Evolutionary conservation across 2,888 invertebrate genomes (phyloP).

Genomic region (Achlya flavicornis): DNA sequence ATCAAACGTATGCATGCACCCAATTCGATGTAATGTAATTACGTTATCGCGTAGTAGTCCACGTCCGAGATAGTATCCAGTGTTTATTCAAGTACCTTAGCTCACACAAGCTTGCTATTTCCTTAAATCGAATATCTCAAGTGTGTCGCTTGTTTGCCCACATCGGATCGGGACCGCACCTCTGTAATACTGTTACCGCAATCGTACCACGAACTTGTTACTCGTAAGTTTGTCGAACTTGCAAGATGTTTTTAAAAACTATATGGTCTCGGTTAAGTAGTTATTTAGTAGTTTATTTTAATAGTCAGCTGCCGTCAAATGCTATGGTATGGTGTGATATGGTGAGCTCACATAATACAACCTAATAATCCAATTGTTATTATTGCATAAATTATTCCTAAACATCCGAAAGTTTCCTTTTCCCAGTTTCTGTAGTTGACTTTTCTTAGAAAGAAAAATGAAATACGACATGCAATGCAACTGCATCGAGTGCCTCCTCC

Average conservation of each 20-base stretch:
- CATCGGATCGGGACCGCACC: constrained; percentile 30
- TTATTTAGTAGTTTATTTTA: background rate
- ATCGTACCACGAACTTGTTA: background rate
- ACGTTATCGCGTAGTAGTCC: too few species aligned
- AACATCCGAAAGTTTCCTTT: too few species aligned
- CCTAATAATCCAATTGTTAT: too few species aligned
- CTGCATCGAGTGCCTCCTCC: too few species aligned
- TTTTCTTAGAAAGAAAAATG: too few species aligned
- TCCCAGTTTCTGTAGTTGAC: too few species aligned
- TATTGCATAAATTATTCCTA: too few species aligned
- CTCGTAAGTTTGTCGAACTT: background rate
- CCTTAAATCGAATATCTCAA: constrained; percentile 42
- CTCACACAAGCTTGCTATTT: constrained; percentile 32
- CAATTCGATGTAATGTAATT: too few species aligned
- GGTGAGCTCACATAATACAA: too few species aligned
- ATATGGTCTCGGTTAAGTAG: background rate
- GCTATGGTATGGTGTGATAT: background rate
- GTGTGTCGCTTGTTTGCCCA: constrained; percentile 39
- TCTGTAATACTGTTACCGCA: constrained; percentile 21
- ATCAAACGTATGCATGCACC: too few species aligned
- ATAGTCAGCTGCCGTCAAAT: background rate
- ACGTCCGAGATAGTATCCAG: background rate
- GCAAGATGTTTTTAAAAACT: background rate
- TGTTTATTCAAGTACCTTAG: constrained; percentile 12
- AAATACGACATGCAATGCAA: too few species aligned